Base-by-base conservation (phyloP, 2,797 vertebrate genomes). In the Liparis tanakae region DNA sequence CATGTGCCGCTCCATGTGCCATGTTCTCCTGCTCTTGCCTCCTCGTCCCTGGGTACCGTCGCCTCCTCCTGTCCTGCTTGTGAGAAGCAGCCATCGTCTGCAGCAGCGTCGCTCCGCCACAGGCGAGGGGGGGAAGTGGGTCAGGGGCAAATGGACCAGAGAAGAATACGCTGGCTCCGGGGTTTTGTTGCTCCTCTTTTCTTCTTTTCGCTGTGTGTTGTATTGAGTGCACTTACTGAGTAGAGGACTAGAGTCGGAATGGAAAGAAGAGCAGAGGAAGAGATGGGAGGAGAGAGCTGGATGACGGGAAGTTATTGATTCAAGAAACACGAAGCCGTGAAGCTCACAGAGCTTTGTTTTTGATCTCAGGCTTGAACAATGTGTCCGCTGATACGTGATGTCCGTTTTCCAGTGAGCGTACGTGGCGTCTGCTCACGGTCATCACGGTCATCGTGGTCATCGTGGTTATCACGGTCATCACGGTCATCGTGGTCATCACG, bases 91-190 rank as follows among this genome's bases (percentile, higher is more conserved):
- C 46, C 79, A 76, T 75, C 70, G 78, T 74, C 73, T 64, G 44
- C 43, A 46, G 78, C 87, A 87, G 87, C 64, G 71, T 67, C 22
- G 78, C 67, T 61, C 20, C 69, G 79, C 78, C 75, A 85, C 72
- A 85, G 72, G 63, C 70, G 83, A 82, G 37, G 79, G 72, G 72
- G 82, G 62, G 87, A 91, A 89, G 60, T 91, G 84, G 92, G 89
- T 92, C 88, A 90, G 1, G 83, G 81, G 72, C 86, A 85, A 78
- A 84, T 46, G 73, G 80, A 74, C 79, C 61, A 48, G 76, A 71
- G 64, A 56, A 43, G 50, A 86, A 68, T 54, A 34, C 67, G 61
- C 70, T 57, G 60, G 62, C 50, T 53, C n/a, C n/a, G n/a, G n/a
- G n/a, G 50, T 70, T 60, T 36, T 36, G 53, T 60, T 18, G 30